Evolutionary conservation across 1,140 invertebrate species (phyloP), one percentile per base, ranked within the genome.

Genomic region (Heliconius hewitsoni): DNA sequence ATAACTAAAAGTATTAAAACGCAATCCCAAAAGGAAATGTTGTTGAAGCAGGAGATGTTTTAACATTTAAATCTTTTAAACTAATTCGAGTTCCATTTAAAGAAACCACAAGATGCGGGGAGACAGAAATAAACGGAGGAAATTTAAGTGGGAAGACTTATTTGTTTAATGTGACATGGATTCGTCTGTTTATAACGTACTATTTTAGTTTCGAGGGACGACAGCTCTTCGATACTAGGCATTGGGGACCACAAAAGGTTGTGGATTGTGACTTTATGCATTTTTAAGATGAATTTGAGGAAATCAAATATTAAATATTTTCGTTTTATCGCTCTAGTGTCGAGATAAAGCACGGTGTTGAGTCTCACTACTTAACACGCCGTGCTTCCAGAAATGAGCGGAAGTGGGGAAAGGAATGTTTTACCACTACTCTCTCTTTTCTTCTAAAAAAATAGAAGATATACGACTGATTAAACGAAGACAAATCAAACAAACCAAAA

Each of bases 81-180:
- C 77, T 82, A 83, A 83, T 85, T 83, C 76, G 60, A 79, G 52
- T 83, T 85, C 83, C 82, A 81, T 77, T 85, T 89, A 87, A 88
- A 87, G 87, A 85, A 83, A 82, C 77, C 81, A 57, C 86, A 79
- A 83, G 76, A 82, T 81, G 83, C 80, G 79, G 86, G 86, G 86
- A 80, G 84, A 90, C 90, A 83, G 86, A 92, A 92, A 92, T 93
- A 93, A 86, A 87, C 91, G 23, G 27, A 85, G 85, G 92, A 92
- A 90, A 92, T 89, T 87, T 90, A 87, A 91, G 86, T 86, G 88
- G 90, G 85, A 79, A 77, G 82, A 81, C 84, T 85, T 91, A 91
- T 93, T 90, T 93, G 90, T 93, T 91, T 88, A 86, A 88, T 86
- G 89, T 89, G 91, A 91, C 90, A 92, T 84, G 86, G 87, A 87